Base-by-base conservation (phyloP, 2,113 vertebrate genomes). In the Corythaeola cristata region DNA sequence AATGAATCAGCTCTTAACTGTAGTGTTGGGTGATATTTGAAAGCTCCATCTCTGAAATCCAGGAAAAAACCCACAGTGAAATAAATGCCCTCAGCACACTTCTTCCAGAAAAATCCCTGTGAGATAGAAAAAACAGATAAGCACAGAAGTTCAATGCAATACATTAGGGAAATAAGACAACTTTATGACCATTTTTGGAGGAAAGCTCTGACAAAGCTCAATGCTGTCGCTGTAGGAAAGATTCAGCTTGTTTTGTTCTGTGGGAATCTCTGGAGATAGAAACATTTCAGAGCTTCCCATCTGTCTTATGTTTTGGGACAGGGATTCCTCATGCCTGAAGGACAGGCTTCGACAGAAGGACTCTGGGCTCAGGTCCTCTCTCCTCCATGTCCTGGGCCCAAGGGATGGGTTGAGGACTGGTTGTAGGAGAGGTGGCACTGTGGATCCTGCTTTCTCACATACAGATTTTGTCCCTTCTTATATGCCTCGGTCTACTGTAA, bases 351-450 rank as follows among this genome's bases (percentile, higher is more conserved):
- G 37, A 20, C 2, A 12, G 33, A 64, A 63, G 0, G 4, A 3
- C 45, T 63, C 26, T 32, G 26, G 12, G 4, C 14, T 2, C 1
- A 39, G 15, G 24, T 45, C 5, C 2, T 74, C 23, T 26, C 2
- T 55, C 3, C 8, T 79, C 18, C 13, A 3, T 9, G 11, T 7
- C 15, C 15, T 67, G 20, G 16, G 12, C 9, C n/a, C 7, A 53
- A 41, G 15, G 17, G 8, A 55, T 9, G 32, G 50, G 17, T 22
- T 59, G 37, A 55, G 5, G 21, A 64, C 2, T 2, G 2, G 14
- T 15, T 59, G 6, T 6, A 59, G 26, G 11, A n/a, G 41, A 45
- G 7, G 33, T 52, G 23, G 15, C 22, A 12, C 10, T 30, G 6
- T 50, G 26, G 5, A n/a, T 56, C 12, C 5, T 63, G 5, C 32